Evolutionary conservation across 23 tunicate species (phyloP).

Genomic region (Ascidia mentula): DNA sequence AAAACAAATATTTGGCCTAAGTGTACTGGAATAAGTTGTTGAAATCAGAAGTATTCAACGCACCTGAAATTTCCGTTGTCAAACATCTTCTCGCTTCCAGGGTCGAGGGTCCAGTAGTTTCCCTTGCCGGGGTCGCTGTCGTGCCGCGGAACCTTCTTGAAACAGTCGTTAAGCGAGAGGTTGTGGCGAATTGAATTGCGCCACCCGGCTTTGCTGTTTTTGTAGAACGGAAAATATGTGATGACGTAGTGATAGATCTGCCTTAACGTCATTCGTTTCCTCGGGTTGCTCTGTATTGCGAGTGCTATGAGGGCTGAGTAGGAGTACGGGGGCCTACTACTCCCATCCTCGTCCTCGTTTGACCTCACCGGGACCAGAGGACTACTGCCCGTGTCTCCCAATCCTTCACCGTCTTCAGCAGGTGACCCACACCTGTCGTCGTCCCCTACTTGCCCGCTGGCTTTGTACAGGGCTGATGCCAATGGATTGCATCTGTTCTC

Average conservation of each 20-base stretch:
- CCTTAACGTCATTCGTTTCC: conserved; percentile 86
- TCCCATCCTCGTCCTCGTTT: conserved; percentile 19
- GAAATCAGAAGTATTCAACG: too few relatives aligned
- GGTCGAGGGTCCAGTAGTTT: conserved; percentile 93
- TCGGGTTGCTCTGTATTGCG: conserved; percentile 80
- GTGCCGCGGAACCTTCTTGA: conserved; percentile 87
- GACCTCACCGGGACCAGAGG: not conserved
- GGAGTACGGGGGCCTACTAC: conserved; percentile 89
- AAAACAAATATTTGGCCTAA: too few relatives aligned
- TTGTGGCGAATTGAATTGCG: conserved; percentile 94
- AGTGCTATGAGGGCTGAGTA: conserved; percentile 92
- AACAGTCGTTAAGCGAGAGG: conserved; percentile 87
- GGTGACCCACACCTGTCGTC: not conserved
- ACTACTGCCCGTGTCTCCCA: not conserved
- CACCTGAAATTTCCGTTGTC: conserved; percentile 96
- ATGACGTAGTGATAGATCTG: conserved; percentile 91
- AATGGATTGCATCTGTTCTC: not conserved
- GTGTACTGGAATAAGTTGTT: too few relatives aligned
- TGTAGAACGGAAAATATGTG: conserved; percentile 86
- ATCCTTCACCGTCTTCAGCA: not conserved
- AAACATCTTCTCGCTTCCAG: conserved; percentile 93
- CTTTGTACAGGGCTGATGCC: not conserved
- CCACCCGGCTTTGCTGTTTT: conserved; percentile 94
- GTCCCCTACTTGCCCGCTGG: not conserved
- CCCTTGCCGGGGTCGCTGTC: conserved; percentile 98